Base-by-base conservation (phyloP, 2,888 invertebrate genomes). In the Agrotis clavis region DNA sequence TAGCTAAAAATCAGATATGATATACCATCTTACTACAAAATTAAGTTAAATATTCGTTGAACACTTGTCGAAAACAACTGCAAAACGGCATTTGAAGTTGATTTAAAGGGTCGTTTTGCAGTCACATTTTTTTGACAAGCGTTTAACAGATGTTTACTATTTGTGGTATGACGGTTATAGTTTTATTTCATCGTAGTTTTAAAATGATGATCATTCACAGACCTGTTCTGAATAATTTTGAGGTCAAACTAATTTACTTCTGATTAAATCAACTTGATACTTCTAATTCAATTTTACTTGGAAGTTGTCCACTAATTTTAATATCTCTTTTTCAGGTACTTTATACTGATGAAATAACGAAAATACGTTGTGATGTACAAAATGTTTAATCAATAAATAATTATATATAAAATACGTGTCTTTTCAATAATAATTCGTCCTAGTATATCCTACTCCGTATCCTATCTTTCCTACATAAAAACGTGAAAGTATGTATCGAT, bases 211-310 rank as follows among this genome's bases (percentile, higher is more conserved):
- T 79, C 71, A 83, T 90, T 92, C 95, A 95, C 95, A 95, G 95
- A 95, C 95, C 95, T 95, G 95, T 95, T 95, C 95, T 95, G 95
- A 95, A 94, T 93, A 81, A 70, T 83, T 64, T 92, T 95, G 95
- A 93, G 94, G 95, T 87, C 85, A 92, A 85, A n/a, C 47, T 47
- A 54, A n/a, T 77, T 80, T 77, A 65, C 53, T 67, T 80, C 91
- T 92, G 91, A 91, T 83, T 47, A 45, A 53, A 59, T 18, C 2
- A 21, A 35, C 18, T 45, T 35, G 1, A 54, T 19, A 5, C 3
- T 35, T 18, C 11, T 57, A 6, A 41, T 47, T 35, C n/a, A 4
- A 14, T 41, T 21, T 0, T 69, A 47, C n/a, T 19, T 16, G 18
- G 3, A 59, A n/a, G 1, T 1, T 18, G 14, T 16, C 25, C 13